phyloP scores from a whole-genome alignment of 2,113 vertebrate species.

The Cyprinodon tularosa region DNA sequence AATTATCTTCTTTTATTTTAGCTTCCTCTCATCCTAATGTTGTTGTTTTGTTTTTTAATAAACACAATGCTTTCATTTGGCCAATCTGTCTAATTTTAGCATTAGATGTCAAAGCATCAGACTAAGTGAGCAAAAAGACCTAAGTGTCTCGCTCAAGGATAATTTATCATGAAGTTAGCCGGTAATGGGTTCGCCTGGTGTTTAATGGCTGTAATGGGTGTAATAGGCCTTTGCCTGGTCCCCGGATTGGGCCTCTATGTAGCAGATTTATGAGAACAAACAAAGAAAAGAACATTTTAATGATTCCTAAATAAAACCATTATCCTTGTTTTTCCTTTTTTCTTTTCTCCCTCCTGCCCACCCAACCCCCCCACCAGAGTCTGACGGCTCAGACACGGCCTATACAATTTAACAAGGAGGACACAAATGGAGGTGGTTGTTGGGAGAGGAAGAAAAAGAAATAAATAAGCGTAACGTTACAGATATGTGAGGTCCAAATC shows the following conservation, averaged over 20 bases:
- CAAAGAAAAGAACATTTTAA: constrained; percentile 33
- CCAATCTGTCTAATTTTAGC: constrained; percentile 32
- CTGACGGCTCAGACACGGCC: constrained; percentile 36
- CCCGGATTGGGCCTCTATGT: constrained; percentile 4
- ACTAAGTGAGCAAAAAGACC: constrained; percentile 18
- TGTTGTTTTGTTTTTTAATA: not conserved
- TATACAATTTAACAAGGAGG: constrained; percentile 22
- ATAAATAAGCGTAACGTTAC: constrained; percentile 22
- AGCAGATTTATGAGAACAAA: constrained; percentile 30
- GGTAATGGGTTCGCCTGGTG: constrained; percentile 39
- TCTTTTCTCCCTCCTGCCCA: constrained; percentile 1
- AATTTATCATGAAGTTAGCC: constrained; percentile 13
- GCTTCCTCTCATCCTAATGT: constrained; percentile 1
- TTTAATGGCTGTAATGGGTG: constrained; percentile 44
- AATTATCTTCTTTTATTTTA: not conserved
- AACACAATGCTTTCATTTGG: not conserved
- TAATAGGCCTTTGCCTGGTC: constrained; percentile 36
- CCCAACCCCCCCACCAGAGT: constrained; percentile 49
- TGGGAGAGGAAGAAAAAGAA: constrained; percentile 12
- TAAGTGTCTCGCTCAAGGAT: constrained; percentile 25
- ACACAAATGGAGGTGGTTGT: constrained; percentile 42
- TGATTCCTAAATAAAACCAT: constrained; percentile 33
- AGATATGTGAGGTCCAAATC: constrained; percentile 16
- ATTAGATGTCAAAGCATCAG: constrained; percentile 21
- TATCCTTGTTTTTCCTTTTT: constrained; percentile 17